Evolutionary conservation across 1,140 invertebrate genomes (phyloP).

Genomic region (Drosophila fuyamai): DNA sequence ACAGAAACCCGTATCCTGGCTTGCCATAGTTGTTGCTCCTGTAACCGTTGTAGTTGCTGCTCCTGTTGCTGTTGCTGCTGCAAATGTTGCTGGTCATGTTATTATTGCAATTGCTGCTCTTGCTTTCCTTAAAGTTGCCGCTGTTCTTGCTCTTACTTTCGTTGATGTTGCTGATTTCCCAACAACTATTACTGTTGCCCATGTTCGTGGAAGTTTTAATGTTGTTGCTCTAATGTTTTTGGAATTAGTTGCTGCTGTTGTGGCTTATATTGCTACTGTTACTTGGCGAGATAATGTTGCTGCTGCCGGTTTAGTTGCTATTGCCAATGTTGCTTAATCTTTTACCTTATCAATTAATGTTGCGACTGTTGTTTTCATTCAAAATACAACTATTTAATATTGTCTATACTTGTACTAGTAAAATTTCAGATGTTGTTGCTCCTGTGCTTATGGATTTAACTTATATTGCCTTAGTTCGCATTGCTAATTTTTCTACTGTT

Average conservation of each 20-base stretch:
- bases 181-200: not conserved
- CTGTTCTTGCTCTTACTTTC: constrained; percentile 24
- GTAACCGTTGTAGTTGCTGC: not conserved
- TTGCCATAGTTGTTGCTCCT: constrained; percentile 24
- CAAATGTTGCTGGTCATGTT: constrained; percentile 21
- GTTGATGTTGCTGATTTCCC: constrained; percentile 16
- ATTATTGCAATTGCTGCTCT: constrained; percentile 25
- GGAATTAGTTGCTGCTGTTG: constrained; percentile 15
- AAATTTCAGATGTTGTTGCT: not conserved
- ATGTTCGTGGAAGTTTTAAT: not conserved
- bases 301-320: not conserved
- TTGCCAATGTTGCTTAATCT: not conserved
- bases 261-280: not conserved
- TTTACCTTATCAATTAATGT: constrained; percentile 7
- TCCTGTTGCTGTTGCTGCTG: constrained; percentile 8
- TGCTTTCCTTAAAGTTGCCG: constrained; percentile 1
- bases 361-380: not conserved
- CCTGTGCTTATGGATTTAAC: not conserved
- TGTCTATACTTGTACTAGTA: too few species aligned
- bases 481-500: not conserved
- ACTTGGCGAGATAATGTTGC: not conserved
- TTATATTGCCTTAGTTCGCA: not conserved
- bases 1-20: constrained; percentile 26
- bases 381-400: too few species aligned
- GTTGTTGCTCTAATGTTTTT: constrained; percentile 1